Evolutionary conservation across 1,140 invertebrate species (phyloP).

Genomic region (Diachasma alloeum): DNA sequence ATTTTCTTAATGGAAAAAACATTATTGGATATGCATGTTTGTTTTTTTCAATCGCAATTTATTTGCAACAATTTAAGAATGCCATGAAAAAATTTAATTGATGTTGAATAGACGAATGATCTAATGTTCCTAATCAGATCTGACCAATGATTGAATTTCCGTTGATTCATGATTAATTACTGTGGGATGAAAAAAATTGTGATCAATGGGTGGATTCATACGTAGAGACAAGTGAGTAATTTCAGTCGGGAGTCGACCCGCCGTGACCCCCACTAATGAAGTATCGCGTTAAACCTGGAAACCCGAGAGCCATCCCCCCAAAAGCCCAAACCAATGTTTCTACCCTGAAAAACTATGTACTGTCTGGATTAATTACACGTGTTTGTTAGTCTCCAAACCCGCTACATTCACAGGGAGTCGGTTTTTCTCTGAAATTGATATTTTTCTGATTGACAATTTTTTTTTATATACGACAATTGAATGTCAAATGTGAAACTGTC

Average conservation of each 20-base stretch:
- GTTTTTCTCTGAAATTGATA: too few relatives aligned
- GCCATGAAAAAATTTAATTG: too few relatives aligned
- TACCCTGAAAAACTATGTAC: neutral
- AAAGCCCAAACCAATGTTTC: neutral
- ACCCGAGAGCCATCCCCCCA: neutral
- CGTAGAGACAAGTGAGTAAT: constrained; percentile 12
- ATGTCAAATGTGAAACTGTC: too few relatives aligned
- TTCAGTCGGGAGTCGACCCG: constrained; percentile 6
- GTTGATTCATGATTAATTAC: neutral
- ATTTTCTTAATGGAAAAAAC: too few relatives aligned
- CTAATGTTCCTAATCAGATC: too few relatives aligned
- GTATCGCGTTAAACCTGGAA: constrained; percentile 25
- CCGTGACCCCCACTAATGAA: constrained; percentile 24
- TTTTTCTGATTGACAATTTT: too few relatives aligned
- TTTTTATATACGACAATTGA: too few relatives aligned
- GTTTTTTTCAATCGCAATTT: too few relatives aligned
- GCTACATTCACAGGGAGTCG: neutral
- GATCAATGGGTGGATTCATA: neutral
- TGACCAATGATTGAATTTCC: neutral
- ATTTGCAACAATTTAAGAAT: too few relatives aligned
- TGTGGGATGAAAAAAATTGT: neutral
- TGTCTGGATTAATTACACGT: neutral
- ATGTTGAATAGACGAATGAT: too few relatives aligned
- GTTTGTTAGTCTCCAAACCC: neutral
- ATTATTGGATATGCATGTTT: too few relatives aligned